Evolutionary conservation across 2,888 invertebrate genomes (phyloP).

Genomic region (Drosophila heteroneura): DNA sequence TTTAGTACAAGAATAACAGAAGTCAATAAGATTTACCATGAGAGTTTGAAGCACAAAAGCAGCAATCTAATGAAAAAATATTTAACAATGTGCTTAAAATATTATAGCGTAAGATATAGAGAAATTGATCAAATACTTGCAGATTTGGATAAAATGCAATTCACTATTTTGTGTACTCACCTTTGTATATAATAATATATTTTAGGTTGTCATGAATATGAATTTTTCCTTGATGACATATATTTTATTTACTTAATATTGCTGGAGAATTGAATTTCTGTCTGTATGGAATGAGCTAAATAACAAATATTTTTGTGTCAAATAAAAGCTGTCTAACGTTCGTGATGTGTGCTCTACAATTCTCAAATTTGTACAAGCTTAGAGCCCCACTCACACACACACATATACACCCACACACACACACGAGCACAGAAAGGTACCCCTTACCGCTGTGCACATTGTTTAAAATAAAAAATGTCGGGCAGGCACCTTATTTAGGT

Average conservation of each 20-base stretch:
- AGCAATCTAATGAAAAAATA: too few relatives aligned
- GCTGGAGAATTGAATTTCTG: not conserved
- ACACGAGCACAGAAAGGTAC: constrained; percentile 4
- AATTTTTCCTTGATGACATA: not conserved
- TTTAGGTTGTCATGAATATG: not conserved
- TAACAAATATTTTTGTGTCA: constrained; percentile 38
- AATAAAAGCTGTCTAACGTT: constrained; percentile 33
- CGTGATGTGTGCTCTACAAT: constrained; percentile 37
- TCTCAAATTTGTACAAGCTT: constrained; percentile 40
- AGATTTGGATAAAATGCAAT: not conserved
- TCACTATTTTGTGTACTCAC: not conserved
- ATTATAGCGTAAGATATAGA: not conserved
- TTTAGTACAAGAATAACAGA: not conserved
- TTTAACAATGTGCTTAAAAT: not conserved
- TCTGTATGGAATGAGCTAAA: constrained; percentile 2
- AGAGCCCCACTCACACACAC: not conserved
- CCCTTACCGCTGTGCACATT: constrained; percentile 39
- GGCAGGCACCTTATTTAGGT: constrained; percentile 63
- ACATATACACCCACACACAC: constrained; percentile 14
- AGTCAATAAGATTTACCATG: not conserved
- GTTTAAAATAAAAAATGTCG: constrained; percentile 56
- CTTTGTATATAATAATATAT: not conserved
- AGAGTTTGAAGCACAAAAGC: not conserved
- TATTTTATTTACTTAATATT: not conserved
- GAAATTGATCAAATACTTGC: not conserved